These are phyloP conservation scores for Luperina testacea DNA, from an alignment of 2,888 invertebrate species.

Conservation along the genomic window DNA sequence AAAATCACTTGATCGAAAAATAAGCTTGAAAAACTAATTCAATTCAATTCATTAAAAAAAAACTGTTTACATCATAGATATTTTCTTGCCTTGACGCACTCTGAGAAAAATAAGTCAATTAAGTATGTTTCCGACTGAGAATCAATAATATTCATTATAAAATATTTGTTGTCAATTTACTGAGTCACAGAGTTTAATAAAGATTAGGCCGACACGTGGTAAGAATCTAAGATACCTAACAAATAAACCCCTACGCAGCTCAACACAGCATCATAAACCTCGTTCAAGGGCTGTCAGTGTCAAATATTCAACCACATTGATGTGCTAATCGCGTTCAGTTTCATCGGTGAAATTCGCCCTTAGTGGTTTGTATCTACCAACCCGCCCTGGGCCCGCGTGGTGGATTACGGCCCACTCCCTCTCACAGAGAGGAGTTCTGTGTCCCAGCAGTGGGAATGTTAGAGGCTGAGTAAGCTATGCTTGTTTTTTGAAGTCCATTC, in stretches of 20 bases:
- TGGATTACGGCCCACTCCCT: too few species aligned
- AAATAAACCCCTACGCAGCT: too few species aligned
- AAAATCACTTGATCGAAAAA: neutral
- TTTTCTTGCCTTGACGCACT: neutral
- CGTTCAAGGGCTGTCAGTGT: too few species aligned
- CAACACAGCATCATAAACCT: too few species aligned
- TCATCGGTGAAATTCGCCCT: neutral
- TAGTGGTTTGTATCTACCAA: neutral
- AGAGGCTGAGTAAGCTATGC: neutral
- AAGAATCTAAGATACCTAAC: neutral
- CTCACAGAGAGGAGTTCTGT: neutral
- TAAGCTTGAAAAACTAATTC: neutral
- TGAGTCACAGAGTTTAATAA: neutral
- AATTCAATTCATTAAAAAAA: neutral
- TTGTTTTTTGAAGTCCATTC: too few species aligned
- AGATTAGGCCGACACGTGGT: neutral
- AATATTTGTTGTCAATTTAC: neutral
- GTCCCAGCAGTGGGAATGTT: neutral
- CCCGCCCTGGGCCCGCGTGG: too few species aligned
- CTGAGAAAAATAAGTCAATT: constrained; percentile 36
- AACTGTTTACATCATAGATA: constrained; percentile 18
- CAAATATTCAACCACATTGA: too few species aligned
- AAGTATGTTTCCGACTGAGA: neutral
- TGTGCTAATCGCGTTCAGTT: neutral
- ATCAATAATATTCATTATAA: neutral